Conservation (phyloP, 2,113 vertebrate genomes). For the Oceanites oceanicus region DNA sequence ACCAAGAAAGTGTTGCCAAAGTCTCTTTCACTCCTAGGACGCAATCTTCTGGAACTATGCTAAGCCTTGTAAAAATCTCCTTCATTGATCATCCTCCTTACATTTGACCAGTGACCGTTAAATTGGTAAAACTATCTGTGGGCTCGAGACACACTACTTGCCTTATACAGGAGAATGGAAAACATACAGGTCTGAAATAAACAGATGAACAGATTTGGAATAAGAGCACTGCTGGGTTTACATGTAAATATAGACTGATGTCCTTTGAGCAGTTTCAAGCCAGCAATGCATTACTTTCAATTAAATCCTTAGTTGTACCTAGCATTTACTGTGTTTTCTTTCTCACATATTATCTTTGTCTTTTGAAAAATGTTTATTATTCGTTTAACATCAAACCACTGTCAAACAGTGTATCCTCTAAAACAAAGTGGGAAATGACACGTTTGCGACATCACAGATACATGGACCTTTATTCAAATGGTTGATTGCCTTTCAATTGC, state of each 20-base stretch:
- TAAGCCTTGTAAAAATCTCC: neutral
- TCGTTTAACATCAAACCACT: neutral
- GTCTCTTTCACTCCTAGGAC: neutral
- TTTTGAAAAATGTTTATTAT: neutral
- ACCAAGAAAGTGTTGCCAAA: neutral
- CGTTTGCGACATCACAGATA: neutral
- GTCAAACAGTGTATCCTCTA: neutral
- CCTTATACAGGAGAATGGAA: neutral
- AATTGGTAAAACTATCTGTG: neutral
- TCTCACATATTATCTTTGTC: neutral
- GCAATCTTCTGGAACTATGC: neutral
- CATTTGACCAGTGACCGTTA: neutral
- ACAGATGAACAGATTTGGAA: neutral
- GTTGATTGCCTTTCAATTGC: conserved; percentile 17
- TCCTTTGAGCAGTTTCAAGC: neutral
- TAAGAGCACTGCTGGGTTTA: neutral
- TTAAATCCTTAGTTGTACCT: neutral
- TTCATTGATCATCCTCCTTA: neutral
- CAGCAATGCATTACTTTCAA: neutral
- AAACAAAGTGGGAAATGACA: neutral
- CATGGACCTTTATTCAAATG: neutral
- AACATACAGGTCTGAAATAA: neutral
- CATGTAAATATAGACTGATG: neutral
- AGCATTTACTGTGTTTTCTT: neutral
- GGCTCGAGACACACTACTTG: neutral